These are phyloP conservation scores for Ceratosolen solmsi DNA, from an alignment of 1,140 invertebrate species.

Conservation along the genomic window DNA sequence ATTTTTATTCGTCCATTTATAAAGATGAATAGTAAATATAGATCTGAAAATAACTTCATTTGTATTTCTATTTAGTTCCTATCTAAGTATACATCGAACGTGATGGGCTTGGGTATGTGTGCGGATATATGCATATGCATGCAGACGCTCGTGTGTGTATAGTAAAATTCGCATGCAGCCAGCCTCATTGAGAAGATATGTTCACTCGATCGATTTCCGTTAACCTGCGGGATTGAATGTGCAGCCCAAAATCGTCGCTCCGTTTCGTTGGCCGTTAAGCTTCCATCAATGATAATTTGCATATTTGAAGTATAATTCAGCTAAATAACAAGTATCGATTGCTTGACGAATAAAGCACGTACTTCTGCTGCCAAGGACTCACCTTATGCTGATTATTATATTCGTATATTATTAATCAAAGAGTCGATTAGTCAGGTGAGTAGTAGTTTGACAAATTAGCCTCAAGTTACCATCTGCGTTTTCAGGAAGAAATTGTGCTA, in stretches of 20 bases:
- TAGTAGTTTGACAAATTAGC: not conserved
- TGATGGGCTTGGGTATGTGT: no score
- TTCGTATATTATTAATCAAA: not conserved
- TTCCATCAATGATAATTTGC: conserved; percentile 29
- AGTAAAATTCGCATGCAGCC: no score
- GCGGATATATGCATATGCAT: no score
- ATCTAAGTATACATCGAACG: no score
- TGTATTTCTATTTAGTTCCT: no score
- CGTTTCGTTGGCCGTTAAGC: not conserved
- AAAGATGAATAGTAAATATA: no score
- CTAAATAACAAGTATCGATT: not conserved
- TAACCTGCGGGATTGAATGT: conserved; percentile 9
- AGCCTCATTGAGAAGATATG: not conserved
- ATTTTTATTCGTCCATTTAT: no score
- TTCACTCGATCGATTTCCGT: conserved; percentile 13
- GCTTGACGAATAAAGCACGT: not conserved
- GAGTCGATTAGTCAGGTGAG: not conserved
- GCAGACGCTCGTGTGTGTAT: no score
- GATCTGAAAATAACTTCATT: no score
- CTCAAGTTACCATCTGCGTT: not conserved
- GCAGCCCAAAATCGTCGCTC: not conserved
- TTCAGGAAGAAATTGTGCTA: no score
- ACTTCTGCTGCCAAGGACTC: no score
- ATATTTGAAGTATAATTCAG: conserved; percentile 28
- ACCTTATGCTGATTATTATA: not conserved